A percentile compares a stretch with the other conserved stretches of the same genome.
Conservation (phyloP, 1,140 invertebrate species). For the Drosophila funebris region DNA sequence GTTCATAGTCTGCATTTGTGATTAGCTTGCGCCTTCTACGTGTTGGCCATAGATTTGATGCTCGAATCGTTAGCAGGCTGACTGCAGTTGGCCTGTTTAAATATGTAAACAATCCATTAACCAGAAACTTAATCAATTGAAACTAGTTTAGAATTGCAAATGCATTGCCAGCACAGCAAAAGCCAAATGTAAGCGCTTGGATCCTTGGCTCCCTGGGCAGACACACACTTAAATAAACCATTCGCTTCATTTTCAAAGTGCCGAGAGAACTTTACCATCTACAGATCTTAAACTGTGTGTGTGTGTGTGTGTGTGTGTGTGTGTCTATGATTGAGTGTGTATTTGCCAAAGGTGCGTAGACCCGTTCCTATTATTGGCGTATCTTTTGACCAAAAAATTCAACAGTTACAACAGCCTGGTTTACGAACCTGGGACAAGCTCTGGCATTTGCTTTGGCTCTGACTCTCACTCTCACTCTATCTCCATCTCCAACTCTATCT, state of each 20-base stretch:
- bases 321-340: slow-evolving; percentile 60
- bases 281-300: neutral
- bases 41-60: slow-evolving; percentile 25
- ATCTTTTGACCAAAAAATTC: slow-evolving; percentile 64
- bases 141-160: slow-evolving; percentile 76
- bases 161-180: slow-evolving; percentile 69
- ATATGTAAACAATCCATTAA: slow-evolving; percentile 80
- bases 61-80: slow-evolving; percentile 1
- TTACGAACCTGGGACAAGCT: neutral
- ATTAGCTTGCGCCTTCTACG: slow-evolving; percentile 38
- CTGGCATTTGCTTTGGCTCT: neutral
- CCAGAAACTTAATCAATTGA: slow-evolving; percentile 81
- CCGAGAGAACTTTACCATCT: slow-evolving; percentile 45
- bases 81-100: slow-evolving; percentile 48
- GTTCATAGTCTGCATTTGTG: slow-evolving; percentile 34
- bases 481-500: neutral
- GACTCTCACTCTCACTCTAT: neutral
- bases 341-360: slow-evolving; percentile 58
- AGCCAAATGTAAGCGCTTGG: slow-evolving; percentile 49
- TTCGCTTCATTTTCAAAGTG: slow-evolving; percentile 62
- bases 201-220: slow-evolving; percentile 16
- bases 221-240: slow-evolving; percentile 22
- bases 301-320: slow-evolving; percentile 18
- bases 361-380: slow-evolving; percentile 35
- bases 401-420: slow-evolving; percentile 40